Evolutionary conservation across 2,888 invertebrate species (phyloP), one percentile per base, ranked within the genome.

Genomic region (Nysson spinosus): DNA sequence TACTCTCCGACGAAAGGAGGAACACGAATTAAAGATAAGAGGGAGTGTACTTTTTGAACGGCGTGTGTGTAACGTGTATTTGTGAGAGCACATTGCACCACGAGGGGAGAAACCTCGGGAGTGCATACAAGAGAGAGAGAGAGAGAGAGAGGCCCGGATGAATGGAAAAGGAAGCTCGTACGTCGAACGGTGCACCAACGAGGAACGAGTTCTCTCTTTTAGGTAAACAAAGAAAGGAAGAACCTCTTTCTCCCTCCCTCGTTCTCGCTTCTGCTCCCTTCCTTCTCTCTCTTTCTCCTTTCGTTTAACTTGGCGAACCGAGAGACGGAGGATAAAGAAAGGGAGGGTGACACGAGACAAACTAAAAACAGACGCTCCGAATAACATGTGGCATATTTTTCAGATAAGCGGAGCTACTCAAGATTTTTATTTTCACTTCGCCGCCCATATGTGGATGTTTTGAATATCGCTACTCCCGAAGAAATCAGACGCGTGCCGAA

Each of bases 341-440:
- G 42, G 24, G 28, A 20, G 11, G 34, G 46, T 42, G 49, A 49
- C 52, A 54, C 37, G 43, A 32, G 44, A 42, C 40, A 42, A 14
- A 47, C 60, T n/a, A 44, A 49, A 39, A 52, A 68, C 17, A 17
- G 24, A 55, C 26, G 19, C 11, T 17, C 7, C 32, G 61, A 63
- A 43, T 52, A 63, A 52, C 39, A 26, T 47, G 61, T 52, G 56
- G 46, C 37, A 63, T 58, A 61, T 65, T 65, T 65, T 55, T 47
- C 39, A 60, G 35, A 64, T 57, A 54, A 46, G 26, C 58, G 51
- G n/a, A 20, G 14, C 32, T 34, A 35, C 39, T 30, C 49, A 24
- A 34, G 47, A 26, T 49, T 64, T 57, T 57, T 66, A 37, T 24
- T 37, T 16, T 34, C 34, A 6, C 34, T 2, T 12, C n/a, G n/a